Conservation (phyloP, 2,113 vertebrate species). For the Rostratula benghalensis region DNA sequence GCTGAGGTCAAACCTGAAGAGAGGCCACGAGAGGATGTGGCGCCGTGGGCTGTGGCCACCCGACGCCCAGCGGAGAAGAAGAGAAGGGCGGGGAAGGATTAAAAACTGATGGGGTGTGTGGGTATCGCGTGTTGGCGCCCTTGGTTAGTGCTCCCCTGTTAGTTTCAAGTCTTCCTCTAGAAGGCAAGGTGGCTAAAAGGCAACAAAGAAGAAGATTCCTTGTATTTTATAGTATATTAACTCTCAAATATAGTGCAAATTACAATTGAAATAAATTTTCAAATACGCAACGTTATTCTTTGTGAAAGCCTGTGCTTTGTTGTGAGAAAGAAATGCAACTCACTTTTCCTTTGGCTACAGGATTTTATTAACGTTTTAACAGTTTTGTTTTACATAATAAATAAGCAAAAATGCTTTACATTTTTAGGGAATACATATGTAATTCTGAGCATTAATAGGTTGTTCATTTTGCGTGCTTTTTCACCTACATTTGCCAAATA, state of each 20-base stretch:
- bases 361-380: constrained; percentile 73
- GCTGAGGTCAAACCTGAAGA: neutral
- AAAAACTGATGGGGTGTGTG: neutral
- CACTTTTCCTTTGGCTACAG: constrained; percentile 56
- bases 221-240: neutral
- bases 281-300: neutral
- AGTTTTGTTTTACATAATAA: constrained; percentile 76
- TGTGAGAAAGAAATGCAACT: neutral
- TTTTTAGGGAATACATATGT: constrained; percentile 68
- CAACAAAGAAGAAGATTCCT: neutral
- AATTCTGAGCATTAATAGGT: constrained; percentile 65
- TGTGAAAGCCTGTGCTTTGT: neutral
- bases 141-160: neutral
- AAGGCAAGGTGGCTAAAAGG: neutral
- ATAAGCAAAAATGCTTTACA: constrained; percentile 77
- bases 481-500: constrained; percentile 54
- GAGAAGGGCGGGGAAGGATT: neutral
- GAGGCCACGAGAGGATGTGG: neutral
- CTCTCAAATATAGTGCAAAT: neutral
- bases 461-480: constrained; percentile 8
- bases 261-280: constrained; percentile 38
- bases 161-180: neutral
- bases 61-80: neutral
- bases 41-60: neutral
- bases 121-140: neutral